phyloP scores from a whole-genome alignment of 2,797 vertebrate genomes.

The Gambusia yucatana region DNA sequence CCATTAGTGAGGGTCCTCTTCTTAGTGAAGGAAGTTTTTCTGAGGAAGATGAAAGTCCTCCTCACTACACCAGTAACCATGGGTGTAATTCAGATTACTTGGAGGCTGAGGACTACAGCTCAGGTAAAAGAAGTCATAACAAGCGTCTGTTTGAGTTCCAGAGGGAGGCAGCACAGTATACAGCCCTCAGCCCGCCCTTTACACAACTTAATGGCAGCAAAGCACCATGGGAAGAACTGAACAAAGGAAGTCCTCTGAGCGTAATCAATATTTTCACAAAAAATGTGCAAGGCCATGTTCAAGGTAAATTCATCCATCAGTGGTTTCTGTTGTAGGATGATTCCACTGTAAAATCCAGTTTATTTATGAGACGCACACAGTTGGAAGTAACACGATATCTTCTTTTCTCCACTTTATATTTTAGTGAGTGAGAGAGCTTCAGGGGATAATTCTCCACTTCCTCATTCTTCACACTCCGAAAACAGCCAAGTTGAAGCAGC shows the following conservation, averaged over 20 bases:
- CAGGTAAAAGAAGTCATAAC: slow-evolving; percentile 72
- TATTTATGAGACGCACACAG: not conserved
- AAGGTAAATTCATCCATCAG: slow-evolving; percentile 79
- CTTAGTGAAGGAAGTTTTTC: slow-evolving; percentile 90
- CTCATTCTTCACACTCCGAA: slow-evolving; percentile 66
- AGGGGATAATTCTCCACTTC: slow-evolving; percentile 77
- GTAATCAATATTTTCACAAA: slow-evolving; percentile 97
- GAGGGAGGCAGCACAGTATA: slow-evolving; percentile 87
- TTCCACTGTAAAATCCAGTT: not conserved
- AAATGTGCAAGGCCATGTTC: slow-evolving; percentile 83
- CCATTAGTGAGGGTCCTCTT: slow-evolving; percentile 93
- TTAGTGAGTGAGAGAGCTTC: slow-evolving; percentile 80
- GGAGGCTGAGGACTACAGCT: slow-evolving; percentile 79
- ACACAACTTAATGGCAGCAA: slow-evolving; percentile 70
- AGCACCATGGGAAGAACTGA: slow-evolving; percentile 90
- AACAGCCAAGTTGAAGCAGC: slow-evolving; percentile 66
- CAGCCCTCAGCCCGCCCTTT: slow-evolving; percentile 71
- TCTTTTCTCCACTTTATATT: slow-evolving; percentile 21
- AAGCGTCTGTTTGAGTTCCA: slow-evolving; percentile 88
- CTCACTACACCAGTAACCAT: slow-evolving; percentile 53
- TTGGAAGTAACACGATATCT: not conserved
- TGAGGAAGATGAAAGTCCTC: slow-evolving; percentile 85
- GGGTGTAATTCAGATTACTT: slow-evolving; percentile 68
- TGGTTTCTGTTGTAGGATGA: not conserved
- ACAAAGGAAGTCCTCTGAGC: slow-evolving; percentile 93